Evolutionary conservation across 2,113 vertebrate species (phyloP), one percentile per base, ranked within the genome.

Genomic region (Empidonax traillii): DNA sequence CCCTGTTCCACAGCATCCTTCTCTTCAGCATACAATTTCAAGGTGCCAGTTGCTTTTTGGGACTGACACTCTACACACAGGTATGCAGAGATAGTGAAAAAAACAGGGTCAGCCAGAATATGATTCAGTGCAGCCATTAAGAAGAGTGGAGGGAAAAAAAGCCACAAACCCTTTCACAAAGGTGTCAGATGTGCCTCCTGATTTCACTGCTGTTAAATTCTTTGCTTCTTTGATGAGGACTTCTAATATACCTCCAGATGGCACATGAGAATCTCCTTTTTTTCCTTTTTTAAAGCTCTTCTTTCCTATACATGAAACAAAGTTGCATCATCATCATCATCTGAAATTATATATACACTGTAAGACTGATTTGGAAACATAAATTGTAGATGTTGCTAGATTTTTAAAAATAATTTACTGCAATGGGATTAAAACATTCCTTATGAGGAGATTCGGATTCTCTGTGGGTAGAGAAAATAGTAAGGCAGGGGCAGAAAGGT

Each of bases 201-300:
- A 99, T 97, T 99, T 99, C 85, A 99, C 99, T 1, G 99, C 99
- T 11, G 99, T 99, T 79, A 99, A 97, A 96, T 99, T 99, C 97
- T 99, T 99, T 86, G 99, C 99, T 97, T 99, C 99, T 97, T 99
- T 99, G 90, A 99, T 98, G 62, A 99, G 96, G 56, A 99, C 98
- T 97, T 99, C 99, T 69, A 99, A 98, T 98, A 99, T 98, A 89
- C 99, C 99, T 94, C 99, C 99, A 97, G 98, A 98, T 71, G 97
- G 98, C 44, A 98, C 39, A 27, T 97, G 97, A 91, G 98, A 95
- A 67, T 97, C 98, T 77, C 97, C 96, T 92, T 98, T 99, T 96
- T 98, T 99, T 69, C 98, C 97, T 93, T 98, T 99, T 96, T 98
- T 98, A 93, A 99, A 98, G 14, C 97, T 97, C 86, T 98, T 99